Base-by-base conservation (phyloP, 2,113 vertebrate genomes). In the Microtus pennsylvanicus region DNA sequence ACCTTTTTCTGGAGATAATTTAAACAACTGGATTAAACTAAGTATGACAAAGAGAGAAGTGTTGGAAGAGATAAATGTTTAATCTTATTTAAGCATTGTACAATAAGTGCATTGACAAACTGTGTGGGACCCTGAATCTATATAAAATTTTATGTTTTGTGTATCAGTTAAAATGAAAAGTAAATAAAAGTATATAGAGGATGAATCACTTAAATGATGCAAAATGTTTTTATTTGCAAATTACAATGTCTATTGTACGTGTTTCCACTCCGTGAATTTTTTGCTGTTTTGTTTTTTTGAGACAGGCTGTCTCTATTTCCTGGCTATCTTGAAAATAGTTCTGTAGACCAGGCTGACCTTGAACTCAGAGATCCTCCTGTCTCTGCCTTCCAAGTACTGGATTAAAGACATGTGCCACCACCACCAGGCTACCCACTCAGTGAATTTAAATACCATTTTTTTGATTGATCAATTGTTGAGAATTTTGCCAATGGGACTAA, bases 151-250 rank as follows among this genome's bases (percentile, higher is more conserved):
- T 69, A 72, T 35, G 3, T 28, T n/a, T 83, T 61, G 8, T 92
- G 30, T 83, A n/a, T n/a, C n/a, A 45, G 7, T 28, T 65, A 50
- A 80, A 69, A 13, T 38, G 52, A 63, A 30, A 5, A 5, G 38
- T 21, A 52, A 80, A 45, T 52, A 10, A 69, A 69, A 69, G 16
- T 86, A 93, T 28, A 88, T 38, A 4, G 85, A 83, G 13, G 6
- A 70, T 94, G 38, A 94, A 70, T 91, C n/a, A 72, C 10, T 87
- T 91, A 35, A 87, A 14, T 89, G 24, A 12, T 75, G 86, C 82
- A 58, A 67, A 86, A 22, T 87, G 17, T 82, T 92, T 95, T 93
- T 67, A 87, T 91, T 93, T 90, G 38, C 80, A 83, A 76, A 76
- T 93, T 90, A 75, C 3, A 78, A 17, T 82, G 2, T 86, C 30